phyloP scores from a whole-genome alignment of 2,113 vertebrate species.

The Raja brachyura region DNA sequence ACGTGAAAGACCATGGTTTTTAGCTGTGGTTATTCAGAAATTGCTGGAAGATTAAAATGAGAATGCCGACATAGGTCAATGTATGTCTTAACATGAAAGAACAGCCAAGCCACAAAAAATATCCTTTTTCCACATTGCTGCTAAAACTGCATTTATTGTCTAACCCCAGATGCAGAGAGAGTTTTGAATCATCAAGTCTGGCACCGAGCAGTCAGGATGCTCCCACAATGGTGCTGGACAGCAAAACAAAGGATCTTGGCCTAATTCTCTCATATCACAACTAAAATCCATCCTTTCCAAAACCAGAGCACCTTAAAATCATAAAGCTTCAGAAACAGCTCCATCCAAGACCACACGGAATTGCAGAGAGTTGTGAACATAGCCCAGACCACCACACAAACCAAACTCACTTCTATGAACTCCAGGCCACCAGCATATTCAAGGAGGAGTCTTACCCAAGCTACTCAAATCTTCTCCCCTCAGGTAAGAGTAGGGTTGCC shows the following conservation, averaged over 20 bases:
- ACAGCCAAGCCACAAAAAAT: neutral
- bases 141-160: neutral
- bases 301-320: too few species aligned
- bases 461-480: too few species aligned
- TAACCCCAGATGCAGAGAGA: neutral
- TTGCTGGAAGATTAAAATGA: neutral
- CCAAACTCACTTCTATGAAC: too few species aligned
- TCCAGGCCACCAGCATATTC: too few species aligned
- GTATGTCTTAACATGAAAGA: neutral
- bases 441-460: too few species aligned
- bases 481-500: too few species aligned
- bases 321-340: neutral
- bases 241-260: neutral
- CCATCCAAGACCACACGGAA: too few species aligned
- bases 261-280: neutral
- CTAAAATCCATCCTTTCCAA: neutral
- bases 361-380: too few species aligned
- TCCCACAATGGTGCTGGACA: neutral
- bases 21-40: neutral
- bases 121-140: neutral
- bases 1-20: neutral
- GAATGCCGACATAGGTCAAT: neutral
- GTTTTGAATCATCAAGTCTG: neutral
- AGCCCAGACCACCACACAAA: too few species aligned
- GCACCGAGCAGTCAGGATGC: neutral